Base-by-base conservation (phyloP, 2,113 vertebrate genomes). In the Anhinga rufa region DNA sequence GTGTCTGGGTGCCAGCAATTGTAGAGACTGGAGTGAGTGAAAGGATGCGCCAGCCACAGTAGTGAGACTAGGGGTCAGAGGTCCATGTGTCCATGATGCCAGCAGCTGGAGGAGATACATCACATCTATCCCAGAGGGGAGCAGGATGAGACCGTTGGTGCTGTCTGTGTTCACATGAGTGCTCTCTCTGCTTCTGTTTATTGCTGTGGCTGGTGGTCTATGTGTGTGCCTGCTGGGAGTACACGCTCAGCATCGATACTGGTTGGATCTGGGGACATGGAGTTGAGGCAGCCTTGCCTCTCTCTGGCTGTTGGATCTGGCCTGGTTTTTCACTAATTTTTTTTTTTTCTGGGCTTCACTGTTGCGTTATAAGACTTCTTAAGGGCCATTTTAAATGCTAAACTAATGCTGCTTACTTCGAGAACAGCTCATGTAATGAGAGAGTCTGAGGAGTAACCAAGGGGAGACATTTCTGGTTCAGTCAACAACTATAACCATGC, bases 161-260 rank as follows among this genome's bases (percentile, higher is more conserved):
- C 36, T 80, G 14, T 36, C 34, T 54, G 31, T 46, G 29, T 61
- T 70, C 11, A 9, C 9, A 8, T 6, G 32, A 44, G 55, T 22
- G 28, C 40, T 62, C 25, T 70, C 20, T 62, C 7, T 48, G 44
- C 51, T 34, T 64, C 14, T 40, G 46, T 32, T n/a, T 32, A 7
- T 81, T 6, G 1, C 24, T 25, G 48, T 66, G 57, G 42, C 31
- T 4, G 8, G 11, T 15, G 58, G 3, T 40, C 10, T 48, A 14
- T 44, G 17, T 22, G 26, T 29, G 55, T 57, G 17, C 34, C 66
- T 77, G 25, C 46, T 74, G 78, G 22, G 29, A 57, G 6, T 42
- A 42, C 12, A 25, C 0, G 1, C 29, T 66, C 40, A 14, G 28
- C 48, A 15, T 10, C 1, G 3, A 1, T 46, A 16, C 2, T 17